Evolutionary conservation across 2,888 invertebrate species (phyloP).

Genomic region (Allacma fusca): DNA sequence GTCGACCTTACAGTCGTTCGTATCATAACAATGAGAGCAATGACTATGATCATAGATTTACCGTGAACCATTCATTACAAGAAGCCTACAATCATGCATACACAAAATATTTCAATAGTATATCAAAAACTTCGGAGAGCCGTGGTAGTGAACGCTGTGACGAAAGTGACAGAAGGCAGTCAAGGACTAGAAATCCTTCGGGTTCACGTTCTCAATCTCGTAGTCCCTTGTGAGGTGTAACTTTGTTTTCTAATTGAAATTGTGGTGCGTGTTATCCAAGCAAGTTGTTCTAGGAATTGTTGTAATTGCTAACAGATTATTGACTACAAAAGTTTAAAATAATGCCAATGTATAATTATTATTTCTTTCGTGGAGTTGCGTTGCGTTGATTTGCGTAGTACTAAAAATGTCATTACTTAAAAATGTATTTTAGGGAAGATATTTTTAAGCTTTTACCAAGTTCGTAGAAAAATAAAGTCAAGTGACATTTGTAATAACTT

Average conservation of each 20-base stretch:
- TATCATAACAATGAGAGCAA: constrained; percentile 29
- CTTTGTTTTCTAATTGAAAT: neutral
- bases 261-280: too few relatives aligned
- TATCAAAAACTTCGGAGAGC: constrained; percentile 43
- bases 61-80: constrained; percentile 38
- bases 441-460: constrained; percentile 1
- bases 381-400: neutral
- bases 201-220: constrained; percentile 34
- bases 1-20: constrained; percentile 33
- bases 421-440: neutral
- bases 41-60: constrained; percentile 27
- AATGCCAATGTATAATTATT: too few relatives aligned
- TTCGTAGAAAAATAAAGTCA: constrained; percentile 6
- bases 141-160: neutral
- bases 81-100: constrained; percentile 56
- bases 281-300: too few relatives aligned
- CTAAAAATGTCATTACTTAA: neutral
- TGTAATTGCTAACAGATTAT: too few relatives aligned
- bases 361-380: too few relatives aligned
- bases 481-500: neutral
- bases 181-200: too few relatives aligned
- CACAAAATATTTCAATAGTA: constrained; percentile 58
- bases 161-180: neutral
- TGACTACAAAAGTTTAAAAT: too few relatives aligned
- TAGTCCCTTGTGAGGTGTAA: neutral